These are phyloP conservation scores for Ameiurus melas DNA, from an alignment of 2,113 vertebrate species.

Conservation along the genomic window DNA sequence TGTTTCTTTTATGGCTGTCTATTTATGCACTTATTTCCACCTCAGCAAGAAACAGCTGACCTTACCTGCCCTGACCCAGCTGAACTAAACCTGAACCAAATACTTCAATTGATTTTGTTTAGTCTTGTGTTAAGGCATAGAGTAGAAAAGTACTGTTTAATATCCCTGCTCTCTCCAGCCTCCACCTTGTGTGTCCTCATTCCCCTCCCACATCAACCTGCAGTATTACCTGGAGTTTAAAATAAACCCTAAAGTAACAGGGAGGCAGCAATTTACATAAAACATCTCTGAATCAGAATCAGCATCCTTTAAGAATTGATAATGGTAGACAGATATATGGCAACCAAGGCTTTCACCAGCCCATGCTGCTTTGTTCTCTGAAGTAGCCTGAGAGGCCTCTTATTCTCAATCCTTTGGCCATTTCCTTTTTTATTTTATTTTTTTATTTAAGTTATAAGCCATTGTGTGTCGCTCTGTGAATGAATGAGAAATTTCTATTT, in stretches of 20 bases:
- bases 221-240: background rate
- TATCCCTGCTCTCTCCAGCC: background rate
- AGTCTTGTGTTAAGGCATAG: background rate
- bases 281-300: background rate
- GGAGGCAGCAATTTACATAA: background rate
- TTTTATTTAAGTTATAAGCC: background rate
- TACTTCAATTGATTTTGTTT: background rate
- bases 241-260: background rate
- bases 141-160: background rate
- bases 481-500: constrained; percentile 15
- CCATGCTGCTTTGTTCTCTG: background rate
- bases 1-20: background rate
- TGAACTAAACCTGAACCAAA: background rate
- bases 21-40: background rate
- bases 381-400: background rate
- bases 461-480: background rate
- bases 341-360: background rate
- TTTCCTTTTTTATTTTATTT: background rate
- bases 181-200: background rate
- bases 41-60: background rate
- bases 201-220: background rate
- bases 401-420: background rate
- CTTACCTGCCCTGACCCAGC: background rate
- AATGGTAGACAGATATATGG: background rate
- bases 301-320: background rate